A percentile compares a stretch with the other conserved stretches of the same genome.
Conservation (phyloP, 1,140 invertebrate genomes). For the Drosophila baimaii region DNA sequence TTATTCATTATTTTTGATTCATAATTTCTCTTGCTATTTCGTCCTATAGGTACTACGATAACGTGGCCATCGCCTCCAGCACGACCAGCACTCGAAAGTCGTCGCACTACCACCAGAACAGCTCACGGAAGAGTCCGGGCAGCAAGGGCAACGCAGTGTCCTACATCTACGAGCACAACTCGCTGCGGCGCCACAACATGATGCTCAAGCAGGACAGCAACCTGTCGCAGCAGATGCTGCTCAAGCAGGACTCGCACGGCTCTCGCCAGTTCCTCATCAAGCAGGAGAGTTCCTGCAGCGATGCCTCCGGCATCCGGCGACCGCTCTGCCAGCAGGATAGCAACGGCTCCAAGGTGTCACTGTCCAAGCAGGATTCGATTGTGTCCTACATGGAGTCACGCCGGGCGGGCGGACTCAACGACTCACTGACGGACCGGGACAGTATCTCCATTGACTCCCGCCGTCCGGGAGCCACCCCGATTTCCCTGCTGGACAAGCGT, state of each 20-base stretch:
- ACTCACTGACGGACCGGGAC: constrained; percentile 67
- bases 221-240: constrained; percentile 82
- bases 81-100: constrained; percentile 92
- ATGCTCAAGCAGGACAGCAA: constrained; percentile 84
- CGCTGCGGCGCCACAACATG: constrained; percentile 75
- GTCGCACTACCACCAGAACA: constrained; percentile 91
- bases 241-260: constrained; percentile 83
- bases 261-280: constrained; percentile 82
- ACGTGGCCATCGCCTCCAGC: constrained; percentile 92
- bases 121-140: constrained; percentile 87
- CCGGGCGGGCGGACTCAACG: constrained; percentile 47
- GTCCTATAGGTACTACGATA: constrained; percentile 87
- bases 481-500: constrained; percentile 68
- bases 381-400: constrained; percentile 82
- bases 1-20: background rate
- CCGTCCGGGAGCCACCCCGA: constrained; percentile 44
- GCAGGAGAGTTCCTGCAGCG: constrained; percentile 82
- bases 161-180: constrained; percentile 87
- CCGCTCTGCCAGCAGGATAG: constrained; percentile 83
- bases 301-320: constrained; percentile 74
- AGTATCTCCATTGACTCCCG: constrained; percentile 73
- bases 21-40: background rate
- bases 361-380: constrained; percentile 82
- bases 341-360: constrained; percentile 78
- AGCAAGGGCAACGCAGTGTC: constrained; percentile 89